Evolutionary conservation across 2,797 vertebrate species (phyloP), one percentile per base, ranked within the genome.

Genomic region (Benthosema pterotum): DNA sequence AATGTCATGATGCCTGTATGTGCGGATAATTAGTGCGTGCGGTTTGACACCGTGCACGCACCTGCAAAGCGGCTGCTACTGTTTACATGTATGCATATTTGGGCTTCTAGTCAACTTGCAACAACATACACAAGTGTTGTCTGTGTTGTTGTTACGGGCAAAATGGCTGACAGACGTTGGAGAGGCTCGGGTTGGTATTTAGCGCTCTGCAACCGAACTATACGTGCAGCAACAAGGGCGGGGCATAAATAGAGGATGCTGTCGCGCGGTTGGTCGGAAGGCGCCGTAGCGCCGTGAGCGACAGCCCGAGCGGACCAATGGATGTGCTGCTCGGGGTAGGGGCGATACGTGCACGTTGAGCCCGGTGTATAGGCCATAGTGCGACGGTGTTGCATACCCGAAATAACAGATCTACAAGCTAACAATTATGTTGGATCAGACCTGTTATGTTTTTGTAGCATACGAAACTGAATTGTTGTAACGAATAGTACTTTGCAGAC

Each of bases 81-180:
- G 63, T 68, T n/a, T 67, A 67, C 78, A 65, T 69, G 54, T 86
- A 86, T 89, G 86, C 79, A 56, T 86, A 87, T 89, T 87, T 79
- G 75, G 75, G 80, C 78, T 80, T 75, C 87, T 87, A 9, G 8
- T 9, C 82, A 85, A 86, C 78, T 87, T 77, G 85, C 84, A 87
- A 78, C 59, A 87, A 78, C 59, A n/a, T n/a, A n/a, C n/a, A 76
- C 74, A 83, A 85, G 80, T 77, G 82, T 78, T 83, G 75, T 77
- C 80, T 79, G 77, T 79, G 79, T 89, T 87, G 86, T 88, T 89
- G 87, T 85, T 38, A 77, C 79, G 84, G 84, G 74, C 87, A 93
- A 93, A 91, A 93, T 93, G 92, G 92, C 92, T 92, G 92, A 93
- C 92, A 85, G 83, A 83, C 82, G 88, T 88, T 82, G n/a, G n/a